Evolutionary conservation across 1,140 invertebrate genomes (phyloP), one percentile per base, ranked within the genome.

Genomic region (Aphaenogaster floridana): DNA sequence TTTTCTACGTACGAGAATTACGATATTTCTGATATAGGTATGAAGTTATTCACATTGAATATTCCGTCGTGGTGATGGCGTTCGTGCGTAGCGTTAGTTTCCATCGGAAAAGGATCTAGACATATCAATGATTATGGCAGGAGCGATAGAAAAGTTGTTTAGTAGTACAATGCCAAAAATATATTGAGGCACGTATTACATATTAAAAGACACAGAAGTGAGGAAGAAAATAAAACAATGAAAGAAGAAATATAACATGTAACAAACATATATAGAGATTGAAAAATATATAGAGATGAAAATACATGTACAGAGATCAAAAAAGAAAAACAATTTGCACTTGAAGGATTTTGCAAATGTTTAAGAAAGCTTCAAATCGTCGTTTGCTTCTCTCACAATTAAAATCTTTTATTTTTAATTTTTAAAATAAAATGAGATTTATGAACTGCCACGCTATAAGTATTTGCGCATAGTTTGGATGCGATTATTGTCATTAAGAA

Each of bases 401-500:
- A 6, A 4, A 48, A 36, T n/a, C 15, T 83, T 61, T 48, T 48
- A 21, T 57, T 71, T 81, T 34, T 72, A 17, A 0, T 72, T 83
- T 34, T 11, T 2, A 63, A 36, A 48, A 57, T 8, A 9, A 81
- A 48, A 63, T 36, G n/a, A 76, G 45, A 84, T 83, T 74, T 48
- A 17, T 6, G 36, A 74, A 8, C 21, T 48, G 68, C 5, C 8
- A 9, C 13, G 39, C 15, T 61, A 7, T 28, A 72, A 59, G 15
- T 76, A 59, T 83, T 83, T 61, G 69, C 54, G 68, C 39, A 61
- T 59, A 74, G 28, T 74, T 76, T 5, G 28, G 48, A 50, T 76
- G 45, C 28, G 42, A 84, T 84, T 84, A 76, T 84, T 61, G 54
- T 63, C 54, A 84, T 84, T 76, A 84, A 84, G 69, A 84, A 84